phyloP scores from a whole-genome alignment of 2,888 invertebrate genomes.

The Chesias legatella region DNA sequence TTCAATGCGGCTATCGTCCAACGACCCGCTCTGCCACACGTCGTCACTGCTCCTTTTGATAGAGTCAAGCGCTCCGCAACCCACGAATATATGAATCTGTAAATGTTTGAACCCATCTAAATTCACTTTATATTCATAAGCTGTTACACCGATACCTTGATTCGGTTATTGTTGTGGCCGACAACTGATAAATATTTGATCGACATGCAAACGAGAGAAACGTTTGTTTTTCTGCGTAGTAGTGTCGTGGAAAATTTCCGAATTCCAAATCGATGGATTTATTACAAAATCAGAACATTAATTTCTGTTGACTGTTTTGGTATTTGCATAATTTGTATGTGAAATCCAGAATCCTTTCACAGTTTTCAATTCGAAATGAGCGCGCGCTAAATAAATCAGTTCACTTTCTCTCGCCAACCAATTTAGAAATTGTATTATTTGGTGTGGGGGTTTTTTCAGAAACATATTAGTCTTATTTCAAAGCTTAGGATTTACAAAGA shows the following conservation, averaged over 20 bases:
- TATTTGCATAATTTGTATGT: constrained; percentile 49
- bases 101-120: constrained; percentile 48
- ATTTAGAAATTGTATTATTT: constrained; percentile 45
- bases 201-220: constrained; percentile 38
- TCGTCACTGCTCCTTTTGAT: constrained; percentile 35
- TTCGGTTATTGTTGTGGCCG: constrained; percentile 53
- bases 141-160: constrained; percentile 53
- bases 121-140: constrained; percentile 66
- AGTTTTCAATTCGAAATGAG: constrained; percentile 49
- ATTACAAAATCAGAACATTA: constrained; percentile 48
- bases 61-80: constrained; percentile 37
- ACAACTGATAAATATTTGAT: constrained; percentile 68
- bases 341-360: constrained; percentile 58
- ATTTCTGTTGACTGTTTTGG: constrained; percentile 33
- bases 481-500: no score
- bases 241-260: constrained; percentile 46
- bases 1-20: constrained; percentile 54
- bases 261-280: constrained; percentile 43
- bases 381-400: constrained; percentile 52
- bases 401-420: constrained; percentile 54
- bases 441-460: constrained; percentile 12
- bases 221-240: constrained; percentile 42
- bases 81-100: constrained; percentile 49
- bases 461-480: no score
- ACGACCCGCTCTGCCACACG: constrained; percentile 46